Percentiles rank a stretch among this genome's conserved stretches.
phyloP scores from a whole-genome alignment of 2,797 vertebrate species.

The Chanos chanos region DNA sequence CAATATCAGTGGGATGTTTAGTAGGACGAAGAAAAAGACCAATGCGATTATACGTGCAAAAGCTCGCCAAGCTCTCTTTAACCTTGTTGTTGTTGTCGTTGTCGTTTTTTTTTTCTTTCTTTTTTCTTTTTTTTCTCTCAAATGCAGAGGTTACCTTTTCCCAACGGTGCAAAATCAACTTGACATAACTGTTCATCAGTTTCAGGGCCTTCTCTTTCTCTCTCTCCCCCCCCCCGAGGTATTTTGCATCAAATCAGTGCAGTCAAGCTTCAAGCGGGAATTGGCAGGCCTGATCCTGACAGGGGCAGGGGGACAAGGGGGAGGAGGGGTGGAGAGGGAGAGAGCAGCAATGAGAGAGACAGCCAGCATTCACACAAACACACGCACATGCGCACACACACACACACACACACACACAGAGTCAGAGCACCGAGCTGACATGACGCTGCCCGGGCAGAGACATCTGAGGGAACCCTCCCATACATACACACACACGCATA shows the following conservation, averaged over 20 bases:
- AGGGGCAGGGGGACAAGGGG: constrained; percentile 75
- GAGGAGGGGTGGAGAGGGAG: constrained; percentile 22
- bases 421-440: constrained; percentile 57
- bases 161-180: constrained; percentile 95
- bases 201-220: too few species aligned
- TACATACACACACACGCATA: too few species aligned
- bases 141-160: constrained; percentile 95
- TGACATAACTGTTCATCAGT: constrained; percentile 98
- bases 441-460: constrained; percentile 44
- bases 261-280: constrained; percentile 98
- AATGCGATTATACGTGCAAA: constrained; percentile 81
- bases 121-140: constrained; percentile 65
- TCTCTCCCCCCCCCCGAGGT: constrained; percentile 89
- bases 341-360: constrained; percentile 54
- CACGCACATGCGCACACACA: too few species aligned
- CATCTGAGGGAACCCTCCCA: too few species aligned
- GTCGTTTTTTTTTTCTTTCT: constrained; percentile 9
- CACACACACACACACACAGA: constrained; percentile 79
- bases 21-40: constrained; percentile 61
- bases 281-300: constrained; percentile 96
- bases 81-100: constrained; percentile 63
- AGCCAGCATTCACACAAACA: constrained; percentile 67
- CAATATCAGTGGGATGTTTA: constrained; percentile 84
- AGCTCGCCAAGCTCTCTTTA: constrained; percentile 81
- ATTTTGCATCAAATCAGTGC: constrained; percentile 97